Base-by-base conservation (phyloP, 1,140 invertebrate species). In the Drosophila ironensis region DNA sequence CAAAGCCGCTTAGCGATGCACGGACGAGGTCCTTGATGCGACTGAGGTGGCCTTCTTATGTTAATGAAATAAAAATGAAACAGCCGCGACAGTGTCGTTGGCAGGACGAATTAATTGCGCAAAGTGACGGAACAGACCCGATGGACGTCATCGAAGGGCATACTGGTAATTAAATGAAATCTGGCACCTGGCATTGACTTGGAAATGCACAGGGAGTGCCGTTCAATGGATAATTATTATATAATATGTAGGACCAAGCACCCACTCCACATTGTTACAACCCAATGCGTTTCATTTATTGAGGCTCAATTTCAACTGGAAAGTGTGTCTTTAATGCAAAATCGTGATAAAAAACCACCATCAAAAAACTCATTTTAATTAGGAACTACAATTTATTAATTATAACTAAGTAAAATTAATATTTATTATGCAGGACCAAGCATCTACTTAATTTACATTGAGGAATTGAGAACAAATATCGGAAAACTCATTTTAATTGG, bases 111-210 rank as follows among this genome's bases (percentile, higher is more conserved):
- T 86, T 86, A 86, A 78, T 78, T 84, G 64, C 48, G 37, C 42
- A 37, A 37, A 17, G 33, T 37, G 33, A 37, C 48, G 19, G 38
- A 35, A 40, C 35, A 40, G 22, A 12, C 22, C 25, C 28, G 6
- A 22, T 24, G 52, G 24, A 42, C 40, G 50, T 7, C 59, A 77
- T 51, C 66, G 60, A 70, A 78, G 48, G 64, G 78, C 72, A 64
- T 66, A n/a, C n/a, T 54, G 60, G 64, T 60, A 78, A 86, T 84
- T 86, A 78, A 78, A 41, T 82, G 70, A 71, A 74, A 67, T 84
- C 78, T 11, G 69, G 71, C 78, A 84, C 75, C 68, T 53, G 53
- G 30, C 28, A 56, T 76, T 72, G 63, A 52, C 53, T 57, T 41
- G 60, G 63, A 69, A 52, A 47, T 35, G 66, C 54, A 51, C n/a